Evolutionary conservation across 1,140 invertebrate species (phyloP).

Genomic region (Diorhabda elongata): DNA sequence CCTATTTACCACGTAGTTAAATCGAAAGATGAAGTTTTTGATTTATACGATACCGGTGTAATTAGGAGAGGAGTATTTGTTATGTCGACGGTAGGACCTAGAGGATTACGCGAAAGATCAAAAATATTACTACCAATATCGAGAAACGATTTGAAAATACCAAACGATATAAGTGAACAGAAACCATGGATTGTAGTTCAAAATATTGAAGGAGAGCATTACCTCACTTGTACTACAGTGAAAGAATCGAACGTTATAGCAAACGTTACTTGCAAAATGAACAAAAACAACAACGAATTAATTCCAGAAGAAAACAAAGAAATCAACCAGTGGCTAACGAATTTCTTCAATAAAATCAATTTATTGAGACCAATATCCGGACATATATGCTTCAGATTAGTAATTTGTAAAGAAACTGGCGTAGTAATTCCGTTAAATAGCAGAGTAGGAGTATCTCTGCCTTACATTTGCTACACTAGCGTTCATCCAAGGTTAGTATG

Average conservation of each 20-base stretch:
- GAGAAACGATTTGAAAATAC: constrained; percentile 59
- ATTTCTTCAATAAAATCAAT: constrained; percentile 62
- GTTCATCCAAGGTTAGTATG: constrained; percentile 62
- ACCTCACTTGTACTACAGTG: constrained; percentile 74
- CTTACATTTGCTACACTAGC: constrained; percentile 70
- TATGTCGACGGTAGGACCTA: constrained; percentile 66
- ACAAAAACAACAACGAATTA: constrained; percentile 60
- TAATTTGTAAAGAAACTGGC: constrained; percentile 51
- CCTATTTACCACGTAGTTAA: constrained; percentile 62
- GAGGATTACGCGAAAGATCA: constrained; percentile 63
- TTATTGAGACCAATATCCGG: constrained; percentile 62
- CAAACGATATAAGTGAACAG: constrained; percentile 64
- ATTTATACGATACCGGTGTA: constrained; percentile 64
- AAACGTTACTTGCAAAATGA: constrained; percentile 72
- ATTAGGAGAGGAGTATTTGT: constrained; percentile 62
- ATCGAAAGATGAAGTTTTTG: constrained; percentile 60
- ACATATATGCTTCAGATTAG: constrained; percentile 70
- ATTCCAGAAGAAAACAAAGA: constrained; percentile 64
- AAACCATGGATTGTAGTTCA: constrained; percentile 71
- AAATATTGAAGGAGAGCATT: constrained; percentile 68
- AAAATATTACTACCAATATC: constrained; percentile 63
- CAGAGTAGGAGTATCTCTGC: constrained; percentile 68
- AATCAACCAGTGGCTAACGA: constrained; percentile 66
- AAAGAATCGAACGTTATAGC: constrained; percentile 70
- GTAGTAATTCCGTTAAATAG: constrained; percentile 60